These are phyloP conservation scores for Agriopis marginaria DNA, from an alignment of 2,888 invertebrate species.

Conservation along the genomic window DNA sequence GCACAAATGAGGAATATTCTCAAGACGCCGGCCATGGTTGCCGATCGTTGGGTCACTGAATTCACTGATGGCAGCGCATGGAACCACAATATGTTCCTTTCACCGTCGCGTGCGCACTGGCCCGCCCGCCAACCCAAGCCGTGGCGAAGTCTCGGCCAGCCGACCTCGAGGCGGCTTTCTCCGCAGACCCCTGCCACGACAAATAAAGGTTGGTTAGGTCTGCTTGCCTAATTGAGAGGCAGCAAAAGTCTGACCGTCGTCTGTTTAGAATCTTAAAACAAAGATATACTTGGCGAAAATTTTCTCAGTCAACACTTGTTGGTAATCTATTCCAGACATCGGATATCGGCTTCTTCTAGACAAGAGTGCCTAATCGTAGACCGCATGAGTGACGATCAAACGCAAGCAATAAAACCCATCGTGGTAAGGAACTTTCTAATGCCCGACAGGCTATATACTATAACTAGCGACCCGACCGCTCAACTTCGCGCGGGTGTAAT, in stretches of 20 bases:
- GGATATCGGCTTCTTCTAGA: too few relatives aligned
- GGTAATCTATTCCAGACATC: too few relatives aligned
- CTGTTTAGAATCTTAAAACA: neutral
- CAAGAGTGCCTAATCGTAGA: too few relatives aligned
- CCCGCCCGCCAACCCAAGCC: constrained; percentile 43
- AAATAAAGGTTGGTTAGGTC: constrained; percentile 51
- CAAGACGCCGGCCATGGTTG: constrained; percentile 69
- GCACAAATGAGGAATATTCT: constrained; percentile 76
- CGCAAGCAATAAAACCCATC: too few relatives aligned
- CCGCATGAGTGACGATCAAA: too few relatives aligned
- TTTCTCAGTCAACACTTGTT: neutral
- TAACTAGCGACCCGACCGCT: too few relatives aligned
- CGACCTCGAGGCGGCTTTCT: constrained; percentile 80
- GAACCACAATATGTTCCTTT: constrained; percentile 74
- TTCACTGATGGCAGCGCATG: constrained; percentile 58
- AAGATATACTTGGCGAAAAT: constrained; percentile 1
- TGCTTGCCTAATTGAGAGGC: constrained; percentile 21
- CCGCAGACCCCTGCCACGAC: constrained; percentile 68
- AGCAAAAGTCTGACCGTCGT: constrained; percentile 2
- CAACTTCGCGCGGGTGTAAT: too few relatives aligned
- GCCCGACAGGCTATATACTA: too few relatives aligned
- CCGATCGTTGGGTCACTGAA: constrained; percentile 54
- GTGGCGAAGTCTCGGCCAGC: constrained; percentile 51
- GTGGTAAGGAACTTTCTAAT: too few relatives aligned
- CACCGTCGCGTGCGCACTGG: constrained; percentile 82